Conservation (phyloP, 2,797 vertebrate species). For the Ibycter americanus region DNA sequence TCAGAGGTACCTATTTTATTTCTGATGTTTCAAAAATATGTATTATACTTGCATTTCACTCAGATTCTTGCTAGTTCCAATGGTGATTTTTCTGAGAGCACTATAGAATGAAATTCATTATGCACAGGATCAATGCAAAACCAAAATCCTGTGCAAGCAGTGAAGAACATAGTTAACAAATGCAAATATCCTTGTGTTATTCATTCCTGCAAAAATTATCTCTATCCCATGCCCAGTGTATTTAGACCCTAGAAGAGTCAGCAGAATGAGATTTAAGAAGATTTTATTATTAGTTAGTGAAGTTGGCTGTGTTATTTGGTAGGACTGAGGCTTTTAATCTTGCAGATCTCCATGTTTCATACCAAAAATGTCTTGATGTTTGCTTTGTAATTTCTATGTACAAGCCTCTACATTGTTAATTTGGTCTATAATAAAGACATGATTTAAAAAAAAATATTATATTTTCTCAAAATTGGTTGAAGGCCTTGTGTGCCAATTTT, state of each 20-base stretch:
- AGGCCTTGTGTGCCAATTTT: background rate
- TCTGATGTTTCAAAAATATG: background rate
- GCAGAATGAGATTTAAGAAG: background rate
- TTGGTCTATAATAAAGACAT: background rate
- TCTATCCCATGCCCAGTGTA: background rate
- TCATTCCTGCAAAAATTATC: background rate
- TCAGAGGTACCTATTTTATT: slow-evolving; percentile 40
- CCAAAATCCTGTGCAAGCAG: background rate
- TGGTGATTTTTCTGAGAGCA: background rate
- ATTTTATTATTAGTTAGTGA: background rate
- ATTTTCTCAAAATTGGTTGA: background rate
- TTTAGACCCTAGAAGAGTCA: background rate
- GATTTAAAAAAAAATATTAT: background rate
- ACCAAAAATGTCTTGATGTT: background rate
- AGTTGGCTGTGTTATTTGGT: background rate
- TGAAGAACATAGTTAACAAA: background rate
- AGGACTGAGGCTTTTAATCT: background rate
- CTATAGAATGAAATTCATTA: background rate
- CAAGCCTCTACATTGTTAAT: background rate
- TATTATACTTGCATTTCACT: background rate
- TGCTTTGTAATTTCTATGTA: background rate
- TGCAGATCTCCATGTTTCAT: background rate
- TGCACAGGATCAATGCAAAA: background rate
- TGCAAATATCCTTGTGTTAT: background rate
- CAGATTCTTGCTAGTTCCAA: background rate